Base-by-base conservation (phyloP, 2,888 invertebrate species). In the Zaprionus lineosus region DNA sequence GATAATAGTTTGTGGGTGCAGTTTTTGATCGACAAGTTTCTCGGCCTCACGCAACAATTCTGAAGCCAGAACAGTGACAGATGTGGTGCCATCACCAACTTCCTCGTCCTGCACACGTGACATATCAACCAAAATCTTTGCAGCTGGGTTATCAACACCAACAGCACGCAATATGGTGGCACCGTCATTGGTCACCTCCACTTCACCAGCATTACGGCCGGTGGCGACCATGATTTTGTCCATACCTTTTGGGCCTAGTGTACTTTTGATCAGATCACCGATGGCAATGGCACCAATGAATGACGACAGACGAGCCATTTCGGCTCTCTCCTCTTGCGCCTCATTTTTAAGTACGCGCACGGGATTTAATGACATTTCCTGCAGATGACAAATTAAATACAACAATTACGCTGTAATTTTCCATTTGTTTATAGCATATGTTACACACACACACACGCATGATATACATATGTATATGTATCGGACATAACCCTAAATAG, bases 21-120 rank as follows among this genome's bases (percentile, higher is more conserved):
- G 94, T 89, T 98, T 98, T 90, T 96, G 96, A 48, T 95, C 95
- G 55, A 99, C 93, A 43, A 99, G 91, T 86, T 95, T 95, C 89
- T 99, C 99, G 9, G 99, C 99, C 91, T 98, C 98, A 83, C 95
- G 94, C 12, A 99, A 91, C 43, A 99, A 91, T 91, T 99, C 99
- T 44, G 98, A 94, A 74, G 99, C 99, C 91, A 88, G 57, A 86
- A 92, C 99, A 47, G 98, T 97, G 0, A 99, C 99, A 0, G 99
- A 99, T 29, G 99, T 99, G n/a, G 99, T 99, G 8, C 99, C 99
- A 93, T 99, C 99, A 34, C 99, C 99, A 57, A 99, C 99, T 92
- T 99, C 99, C 88, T 98, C 98, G 91, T 99, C 99, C 89, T 99
- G 99, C 2, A 98, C 98, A 90, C 96, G 96, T 8, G 99, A 96